phyloP scores from a whole-genome alignment of 2,113 vertebrate genomes.

The Anser brachyrhynchus region DNA sequence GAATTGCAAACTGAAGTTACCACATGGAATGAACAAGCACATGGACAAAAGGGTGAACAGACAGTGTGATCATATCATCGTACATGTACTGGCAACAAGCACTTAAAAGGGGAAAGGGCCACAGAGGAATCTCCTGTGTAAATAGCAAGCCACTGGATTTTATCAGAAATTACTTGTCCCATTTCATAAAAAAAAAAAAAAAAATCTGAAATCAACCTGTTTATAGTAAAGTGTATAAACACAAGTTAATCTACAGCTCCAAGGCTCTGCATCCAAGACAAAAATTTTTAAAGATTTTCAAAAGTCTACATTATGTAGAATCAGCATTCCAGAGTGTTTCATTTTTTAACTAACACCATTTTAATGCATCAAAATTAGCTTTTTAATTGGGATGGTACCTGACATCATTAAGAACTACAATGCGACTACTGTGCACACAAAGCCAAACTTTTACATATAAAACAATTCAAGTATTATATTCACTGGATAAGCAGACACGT shows the following conservation, averaged over 20 bases:
- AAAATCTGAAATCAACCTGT: neutral
- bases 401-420: neutral
- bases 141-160: neutral
- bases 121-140: neutral
- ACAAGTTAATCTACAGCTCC: neutral
- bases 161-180: neutral
- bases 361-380: neutral
- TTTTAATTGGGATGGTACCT: neutral
- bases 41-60: neutral
- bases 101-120: neutral
- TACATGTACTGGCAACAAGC: accelerated
- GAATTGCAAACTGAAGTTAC: neutral
- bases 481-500: neutral
- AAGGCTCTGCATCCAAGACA: neutral
- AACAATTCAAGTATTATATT: neutral
- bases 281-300: neutral
- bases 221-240: neutral
- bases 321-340: neutral
- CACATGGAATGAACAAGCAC: neutral
- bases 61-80: accelerated
- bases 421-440: neutral
- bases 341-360: neutral
- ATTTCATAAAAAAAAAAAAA: neutral
- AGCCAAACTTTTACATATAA: neutral
- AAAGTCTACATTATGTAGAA: neutral